phyloP scores from a whole-genome alignment of 2,797 vertebrate species.

The Sebastes flavidus region DNA sequence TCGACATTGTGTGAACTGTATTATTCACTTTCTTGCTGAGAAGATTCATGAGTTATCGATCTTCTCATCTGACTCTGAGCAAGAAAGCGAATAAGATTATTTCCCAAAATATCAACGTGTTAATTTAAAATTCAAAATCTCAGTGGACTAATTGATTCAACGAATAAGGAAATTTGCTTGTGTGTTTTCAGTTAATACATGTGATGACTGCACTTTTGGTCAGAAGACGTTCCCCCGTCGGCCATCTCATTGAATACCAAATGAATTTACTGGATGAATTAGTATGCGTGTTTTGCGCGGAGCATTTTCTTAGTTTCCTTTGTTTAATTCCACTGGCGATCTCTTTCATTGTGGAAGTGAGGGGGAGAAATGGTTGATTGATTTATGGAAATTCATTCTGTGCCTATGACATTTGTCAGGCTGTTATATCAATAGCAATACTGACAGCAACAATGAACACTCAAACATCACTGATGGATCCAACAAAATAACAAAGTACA shows the following conservation, averaged over 20 bases:
- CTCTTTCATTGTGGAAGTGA: constrained; percentile 30
- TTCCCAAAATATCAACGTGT: neutral
- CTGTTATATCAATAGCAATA: constrained; percentile 54
- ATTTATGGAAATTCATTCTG: constrained; percentile 69
- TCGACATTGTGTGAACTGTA: neutral
- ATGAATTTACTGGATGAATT: constrained; percentile 32
- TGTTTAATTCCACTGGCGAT: constrained; percentile 46
- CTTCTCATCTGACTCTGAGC: neutral
- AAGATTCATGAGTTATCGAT: neutral
- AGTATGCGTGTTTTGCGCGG: constrained; percentile 21
- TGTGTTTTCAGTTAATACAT: neutral
- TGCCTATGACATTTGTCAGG: constrained; percentile 60
- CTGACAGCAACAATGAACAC: constrained; percentile 58
- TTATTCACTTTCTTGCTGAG: neutral
- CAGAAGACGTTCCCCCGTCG: neutral
- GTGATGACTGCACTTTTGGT: constrained; percentile 15
- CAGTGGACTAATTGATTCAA: constrained; percentile 7
- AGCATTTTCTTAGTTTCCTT: constrained; percentile 38
- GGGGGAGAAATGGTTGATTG: constrained; percentile 38
- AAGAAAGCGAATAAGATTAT: neutral
- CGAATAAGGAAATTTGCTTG: neutral
- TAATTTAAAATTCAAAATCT: constrained; percentile 11
- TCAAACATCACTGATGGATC: constrained; percentile 33
- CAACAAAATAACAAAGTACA: constrained; percentile 21
- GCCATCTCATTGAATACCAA: constrained; percentile 19